These are phyloP conservation scores for Drosophila asahinai DNA, from an alignment of 1,140 invertebrate genomes.

Conservation along the genomic window DNA sequence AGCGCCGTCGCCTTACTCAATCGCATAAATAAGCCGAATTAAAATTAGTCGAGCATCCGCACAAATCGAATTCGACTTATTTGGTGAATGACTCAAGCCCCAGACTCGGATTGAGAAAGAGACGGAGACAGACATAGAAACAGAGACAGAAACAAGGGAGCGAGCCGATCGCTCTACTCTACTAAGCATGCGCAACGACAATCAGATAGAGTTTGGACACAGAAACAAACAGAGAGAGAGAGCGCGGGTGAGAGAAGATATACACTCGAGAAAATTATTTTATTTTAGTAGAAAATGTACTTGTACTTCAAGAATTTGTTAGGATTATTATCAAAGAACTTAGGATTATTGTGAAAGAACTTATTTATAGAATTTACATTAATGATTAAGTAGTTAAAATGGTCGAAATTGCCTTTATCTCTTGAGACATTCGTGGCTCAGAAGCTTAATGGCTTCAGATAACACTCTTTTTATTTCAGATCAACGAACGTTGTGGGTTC, in stretches of 20 bases:
- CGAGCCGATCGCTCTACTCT: constrained; percentile 42
- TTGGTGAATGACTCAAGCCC: constrained; percentile 51
- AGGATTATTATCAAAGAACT: no score
- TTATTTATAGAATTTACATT: no score
- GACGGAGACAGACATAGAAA: constrained; percentile 8
- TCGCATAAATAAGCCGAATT: constrained; percentile 42
- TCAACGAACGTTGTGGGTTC: neutral
- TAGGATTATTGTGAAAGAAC: no score
- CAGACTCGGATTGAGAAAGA: constrained; percentile 23
- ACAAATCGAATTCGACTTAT: constrained; percentile 69
- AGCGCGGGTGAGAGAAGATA: constrained; percentile 13
- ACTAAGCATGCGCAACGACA: constrained; percentile 68
- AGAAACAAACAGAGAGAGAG: constrained; percentile 22
- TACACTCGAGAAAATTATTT: neutral
- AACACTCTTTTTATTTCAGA: no score
- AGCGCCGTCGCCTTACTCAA: constrained; percentile 39
- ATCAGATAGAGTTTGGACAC: constrained; percentile 23
- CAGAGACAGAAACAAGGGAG: constrained; percentile 12
- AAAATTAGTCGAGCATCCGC: constrained; percentile 49
- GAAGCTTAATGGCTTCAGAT: no score
- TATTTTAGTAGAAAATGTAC: no score
- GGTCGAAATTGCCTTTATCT: no score
- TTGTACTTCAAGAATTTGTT: no score
- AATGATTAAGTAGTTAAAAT: no score
- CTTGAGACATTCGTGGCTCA: no score